phyloP scores from a whole-genome alignment of 1,140 invertebrate genomes.

The Dendroctonus valens region DNA sequence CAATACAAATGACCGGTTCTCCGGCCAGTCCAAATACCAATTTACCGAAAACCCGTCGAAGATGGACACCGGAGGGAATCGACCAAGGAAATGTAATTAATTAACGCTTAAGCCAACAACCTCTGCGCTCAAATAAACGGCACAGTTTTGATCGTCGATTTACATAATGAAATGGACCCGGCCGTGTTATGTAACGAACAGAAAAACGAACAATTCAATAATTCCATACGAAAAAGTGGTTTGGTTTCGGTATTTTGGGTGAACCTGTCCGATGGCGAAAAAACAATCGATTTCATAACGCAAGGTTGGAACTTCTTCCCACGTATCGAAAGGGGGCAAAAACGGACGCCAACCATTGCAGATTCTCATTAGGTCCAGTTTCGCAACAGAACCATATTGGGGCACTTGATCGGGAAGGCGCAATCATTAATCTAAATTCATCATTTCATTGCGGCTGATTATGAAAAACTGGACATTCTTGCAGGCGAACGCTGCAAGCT shows the following conservation, averaged over 20 bases:
- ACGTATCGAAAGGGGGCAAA: neutral
- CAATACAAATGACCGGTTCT: slow-evolving; percentile 23
- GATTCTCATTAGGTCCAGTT: slow-evolving; percentile 4
- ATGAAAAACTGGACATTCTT: neutral
- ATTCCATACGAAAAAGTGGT: no score
- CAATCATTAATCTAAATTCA: neutral
- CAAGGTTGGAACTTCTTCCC: neutral
- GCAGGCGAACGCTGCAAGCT: neutral
- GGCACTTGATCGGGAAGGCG: neutral
- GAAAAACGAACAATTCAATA: no score
- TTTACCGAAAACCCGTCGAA: slow-evolving; percentile 21
- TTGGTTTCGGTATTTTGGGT: no score
- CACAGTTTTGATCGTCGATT: slow-evolving; percentile 3
- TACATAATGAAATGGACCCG: slow-evolving; percentile 2
- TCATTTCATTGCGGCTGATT: neutral
- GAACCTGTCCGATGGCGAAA: no score
- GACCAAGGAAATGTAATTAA: slow-evolving; percentile 23
- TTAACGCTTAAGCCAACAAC: slow-evolving; percentile 31
- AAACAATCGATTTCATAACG: no score
- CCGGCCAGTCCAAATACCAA: slow-evolving; percentile 27
- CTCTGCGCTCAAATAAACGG: slow-evolving; percentile 18
- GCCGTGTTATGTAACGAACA: no score
- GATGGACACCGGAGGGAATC: slow-evolving; percentile 1
- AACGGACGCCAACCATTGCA: no score
- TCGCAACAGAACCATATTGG: slow-evolving; percentile 1